Base-by-base conservation (phyloP, 2,113 vertebrate genomes). In the Notiomystis cincta region DNA sequence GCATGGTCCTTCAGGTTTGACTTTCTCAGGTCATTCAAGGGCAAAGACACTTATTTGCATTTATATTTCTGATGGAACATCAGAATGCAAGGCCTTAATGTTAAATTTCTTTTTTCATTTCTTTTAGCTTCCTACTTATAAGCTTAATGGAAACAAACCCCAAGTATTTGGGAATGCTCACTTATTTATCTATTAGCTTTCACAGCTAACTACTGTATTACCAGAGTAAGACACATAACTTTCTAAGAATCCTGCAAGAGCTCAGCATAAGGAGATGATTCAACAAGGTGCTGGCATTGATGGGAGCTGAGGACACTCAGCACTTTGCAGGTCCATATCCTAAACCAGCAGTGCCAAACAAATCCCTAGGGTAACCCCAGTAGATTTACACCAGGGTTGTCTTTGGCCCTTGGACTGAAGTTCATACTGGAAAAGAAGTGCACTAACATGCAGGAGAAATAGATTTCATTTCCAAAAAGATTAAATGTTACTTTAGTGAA, bases 171-270 rank as follows among this genome's bases (percentile, higher is more conserved):
- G 53, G 84, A 95, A 96, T 42, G 25, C 35, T 82, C 33, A 45
- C 31, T 21, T 73, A 93, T 77, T 97, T 92, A 81, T 85, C 78
- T 87, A 42, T 88, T 70, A 80, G 78, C 77, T 87, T 91, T 82
- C 77, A 65, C 37, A 57, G 53, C 61, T 87, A 89, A 89, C 87
- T 76, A 85, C 81, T 0, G 9, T 69, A 64, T 71, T 78, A 71
- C 31, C 66, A 91, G 70, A 85, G 48, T 40, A 48, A 57, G 61
- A 67, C 85, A 91, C 13, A 25, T 9, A 82, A 76, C 28, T 65
- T 82, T 69, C 81, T 82, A 96, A 95, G 54, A 84, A 69, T 82
- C n/a, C 73, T 82, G 45, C 50, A 47, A 82, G 75, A 86, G 61
- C 21, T 85, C 58, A 76, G 37, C 38, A 38, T 13, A 93, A 77